A percentile compares a stretch with the other conserved stretches of the same genome.
Evolutionary conservation across 30 jellyfish, hydroid and myxozoan genomes (phyloP).

Genomic region (Morbakka virulenta): DNA sequence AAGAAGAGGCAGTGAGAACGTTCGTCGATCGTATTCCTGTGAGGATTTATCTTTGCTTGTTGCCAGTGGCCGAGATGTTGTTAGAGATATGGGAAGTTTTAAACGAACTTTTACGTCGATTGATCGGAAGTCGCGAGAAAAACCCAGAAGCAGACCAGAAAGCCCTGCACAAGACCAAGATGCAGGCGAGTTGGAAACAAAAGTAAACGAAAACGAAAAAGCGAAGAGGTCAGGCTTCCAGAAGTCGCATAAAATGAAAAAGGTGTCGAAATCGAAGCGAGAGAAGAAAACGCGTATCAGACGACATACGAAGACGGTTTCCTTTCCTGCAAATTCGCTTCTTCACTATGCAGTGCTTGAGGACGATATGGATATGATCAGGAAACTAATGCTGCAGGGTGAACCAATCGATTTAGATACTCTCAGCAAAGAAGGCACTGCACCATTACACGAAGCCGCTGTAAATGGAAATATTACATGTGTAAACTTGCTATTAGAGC

Average conservation of each 20-base stretch:
- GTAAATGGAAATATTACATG: slow-evolving; percentile 48
- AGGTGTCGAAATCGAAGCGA: background rate
- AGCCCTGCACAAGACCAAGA: background rate
- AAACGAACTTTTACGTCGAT: background rate
- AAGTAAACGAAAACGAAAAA: background rate
- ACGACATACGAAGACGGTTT: background rate
- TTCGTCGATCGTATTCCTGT: background rate
- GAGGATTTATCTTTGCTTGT: background rate
- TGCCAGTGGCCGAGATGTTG: background rate
- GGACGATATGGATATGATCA: slow-evolving; percentile 54
- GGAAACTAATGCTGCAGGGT: slow-evolving; percentile 17
- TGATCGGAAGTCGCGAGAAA: background rate
- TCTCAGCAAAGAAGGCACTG: slow-evolving; percentile 71
- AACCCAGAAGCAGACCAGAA: background rate
- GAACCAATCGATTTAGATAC: slow-evolving; percentile 51
- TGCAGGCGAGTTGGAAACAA: background rate
- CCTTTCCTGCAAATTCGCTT: slow-evolving; percentile 66
- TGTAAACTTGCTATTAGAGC: slow-evolving; percentile 33
- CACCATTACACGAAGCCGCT: slow-evolving; percentile 88
- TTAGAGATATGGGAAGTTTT: background rate
- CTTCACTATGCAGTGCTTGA: slow-evolving; percentile 71
- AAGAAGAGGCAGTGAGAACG: background rate
- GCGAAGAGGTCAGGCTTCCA: background rate
- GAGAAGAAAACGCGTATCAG: slow-evolving; percentile 5
- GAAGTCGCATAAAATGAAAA: background rate